Conservation (phyloP, 2,888 invertebrate genomes). For the Acrobasis consociella region DNA sequence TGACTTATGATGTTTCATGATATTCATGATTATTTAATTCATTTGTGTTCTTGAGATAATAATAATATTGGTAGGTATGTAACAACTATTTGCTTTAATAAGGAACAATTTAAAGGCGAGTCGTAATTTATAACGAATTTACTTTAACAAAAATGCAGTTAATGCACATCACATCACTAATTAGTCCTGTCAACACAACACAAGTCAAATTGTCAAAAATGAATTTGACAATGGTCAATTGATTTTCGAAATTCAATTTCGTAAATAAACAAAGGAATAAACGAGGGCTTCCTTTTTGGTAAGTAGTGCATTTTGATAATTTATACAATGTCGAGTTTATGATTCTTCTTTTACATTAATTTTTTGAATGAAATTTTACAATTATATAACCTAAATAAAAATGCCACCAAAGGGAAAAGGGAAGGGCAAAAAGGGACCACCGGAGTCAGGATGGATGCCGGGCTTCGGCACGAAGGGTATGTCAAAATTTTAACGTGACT, state of each 20-base stretch:
- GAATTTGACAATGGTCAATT: slow-evolving; percentile 9
- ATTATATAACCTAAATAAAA: slow-evolving; percentile 37
- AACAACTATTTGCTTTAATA: too few species aligned
- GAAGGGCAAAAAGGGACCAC: slow-evolving; percentile 60
- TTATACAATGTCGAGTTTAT: slow-evolving; percentile 60
- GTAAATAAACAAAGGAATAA: slow-evolving; percentile 41
- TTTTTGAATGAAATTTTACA: slow-evolving; percentile 38
- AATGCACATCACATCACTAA: slow-evolving; percentile 24
- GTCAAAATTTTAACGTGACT: slow-evolving; percentile 19
- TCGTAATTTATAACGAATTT: too few species aligned
- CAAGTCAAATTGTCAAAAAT: slow-evolving; percentile 3
- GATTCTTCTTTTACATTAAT: slow-evolving; percentile 41
- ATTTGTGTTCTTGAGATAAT: too few species aligned
- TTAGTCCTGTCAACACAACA: slow-evolving; percentile 5
- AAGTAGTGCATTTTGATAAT: slow-evolving; percentile 46
- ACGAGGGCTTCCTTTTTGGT: slow-evolving; percentile 28
- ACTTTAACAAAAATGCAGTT: too few species aligned
- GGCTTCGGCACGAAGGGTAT: slow-evolving; percentile 75
- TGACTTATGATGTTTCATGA: too few species aligned
- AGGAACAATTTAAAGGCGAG: too few species aligned
- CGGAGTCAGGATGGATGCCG: slow-evolving; percentile 77
- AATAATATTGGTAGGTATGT: too few species aligned
- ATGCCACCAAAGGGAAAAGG: slow-evolving; percentile 63
- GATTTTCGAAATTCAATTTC: slow-evolving; percentile 28
- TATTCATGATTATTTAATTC: too few species aligned